Evolutionary conservation across 2,888 invertebrate genomes (phyloP), one percentile per base, ranked within the genome.

Genomic region (Xanthorhoe spadicearia): DNA sequence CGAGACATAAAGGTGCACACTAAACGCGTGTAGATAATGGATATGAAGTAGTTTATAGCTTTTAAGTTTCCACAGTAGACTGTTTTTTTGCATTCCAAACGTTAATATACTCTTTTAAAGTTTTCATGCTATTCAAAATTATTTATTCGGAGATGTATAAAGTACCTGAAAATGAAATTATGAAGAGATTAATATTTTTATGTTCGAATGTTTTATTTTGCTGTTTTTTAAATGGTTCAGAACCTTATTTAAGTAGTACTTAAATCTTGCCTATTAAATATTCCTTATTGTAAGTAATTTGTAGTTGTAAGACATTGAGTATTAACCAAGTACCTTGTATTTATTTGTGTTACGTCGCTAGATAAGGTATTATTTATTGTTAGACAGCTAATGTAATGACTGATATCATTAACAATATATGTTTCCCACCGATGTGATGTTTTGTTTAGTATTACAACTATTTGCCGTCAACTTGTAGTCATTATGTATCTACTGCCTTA

Each of bases 251-350:
- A 52, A 52, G 32, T 57, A 58, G 63, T 54, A 55, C 58, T 67
- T 59, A 66, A 43, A 55, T 51, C 59, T 64, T 49, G 56, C 56
- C 61, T 61, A 54, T 13, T 28, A 35, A 50, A 51, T 57, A 61
- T 59, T 64, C 43, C 56, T 55, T 57, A 46, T 62, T 66, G 28
- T 67, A 66, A 66, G 66, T 67, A 63, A 63, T 63, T 67, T 43
- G 28, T 64, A 56, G 32, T 58, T 55, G 6, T 67, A 59, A 46
- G 15, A 61, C 61, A 61, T n/a, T 56, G 23, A 50, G 58, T 57
- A 52, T 52, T 52, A 48, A 51, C 13, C 1, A n/a, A 48, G 52
- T 58, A 53, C 38, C 38, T 46, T 60, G 43, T 49, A 46, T 35
- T 61, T 51, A 52, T 52, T 60, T 43, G 1, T 56, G 38, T 62